Conservation (phyloP, 2,113 vertebrate genomes). For the Aviceda subcristata region DNA sequence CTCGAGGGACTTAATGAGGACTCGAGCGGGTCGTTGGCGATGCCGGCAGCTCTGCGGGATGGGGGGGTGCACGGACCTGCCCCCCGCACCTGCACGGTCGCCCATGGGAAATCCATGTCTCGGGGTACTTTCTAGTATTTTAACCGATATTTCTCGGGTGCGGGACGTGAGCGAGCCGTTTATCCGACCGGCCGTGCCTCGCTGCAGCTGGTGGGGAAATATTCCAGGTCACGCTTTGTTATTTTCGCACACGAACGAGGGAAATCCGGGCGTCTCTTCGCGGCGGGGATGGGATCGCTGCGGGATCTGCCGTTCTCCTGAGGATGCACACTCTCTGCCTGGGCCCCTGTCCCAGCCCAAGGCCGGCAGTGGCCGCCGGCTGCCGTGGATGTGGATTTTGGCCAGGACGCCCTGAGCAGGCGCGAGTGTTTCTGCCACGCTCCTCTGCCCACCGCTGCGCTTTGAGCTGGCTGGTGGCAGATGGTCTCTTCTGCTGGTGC, state of each 20-base stretch:
- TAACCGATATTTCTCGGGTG: fast-evolving
- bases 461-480: background rate
- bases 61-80: background rate
- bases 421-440: background rate
- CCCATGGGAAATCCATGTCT: background rate
- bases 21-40: background rate
- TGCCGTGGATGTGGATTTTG: fast-evolving
- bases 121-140: background rate
- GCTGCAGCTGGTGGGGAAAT: background rate
- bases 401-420: background rate
- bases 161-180: background rate
- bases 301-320: fast-evolving
- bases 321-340: background rate
- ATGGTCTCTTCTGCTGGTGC: background rate
- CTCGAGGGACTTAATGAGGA: background rate
- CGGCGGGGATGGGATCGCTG: background rate
- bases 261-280: fast-evolving
- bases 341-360: background rate
- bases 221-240: background rate
- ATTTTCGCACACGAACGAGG: fast-evolving
- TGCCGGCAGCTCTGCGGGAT: background rate
- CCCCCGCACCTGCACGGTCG: background rate
- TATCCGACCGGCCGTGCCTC: fast-evolving
- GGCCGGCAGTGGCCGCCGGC: fast-evolving
- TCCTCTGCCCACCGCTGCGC: background rate